A percentile compares a stretch with the other conserved stretches of the same genome.
Conservation (phyloP, 1,140 invertebrate genomes). For the Pseudoatta argentina region DNA sequence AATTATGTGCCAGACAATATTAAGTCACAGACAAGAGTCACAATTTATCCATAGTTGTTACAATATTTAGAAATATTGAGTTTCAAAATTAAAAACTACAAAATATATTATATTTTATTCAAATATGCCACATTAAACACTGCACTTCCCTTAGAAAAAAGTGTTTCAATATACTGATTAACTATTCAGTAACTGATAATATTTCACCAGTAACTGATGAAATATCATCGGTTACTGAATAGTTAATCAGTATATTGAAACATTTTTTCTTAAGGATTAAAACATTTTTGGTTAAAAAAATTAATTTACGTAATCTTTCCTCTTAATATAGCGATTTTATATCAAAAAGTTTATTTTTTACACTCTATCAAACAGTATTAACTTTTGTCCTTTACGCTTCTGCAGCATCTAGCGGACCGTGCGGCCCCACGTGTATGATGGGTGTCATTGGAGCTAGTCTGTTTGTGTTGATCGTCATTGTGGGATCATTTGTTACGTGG, state of each 20-base stretch:
- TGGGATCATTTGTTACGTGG: conserved; percentile 80
- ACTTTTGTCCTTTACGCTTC: conserved; percentile 19
- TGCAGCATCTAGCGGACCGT: conserved; percentile 74
- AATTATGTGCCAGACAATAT: neutral
- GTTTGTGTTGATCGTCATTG: conserved; percentile 80
- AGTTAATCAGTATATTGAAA: too few species aligned
- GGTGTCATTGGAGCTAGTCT: conserved; percentile 80
- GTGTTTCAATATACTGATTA: too few species aligned
- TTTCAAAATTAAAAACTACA: neutral
- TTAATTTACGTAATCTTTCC: neutral
- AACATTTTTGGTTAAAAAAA: neutral
- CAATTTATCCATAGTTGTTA: neutral
- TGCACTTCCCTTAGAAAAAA: neutral
- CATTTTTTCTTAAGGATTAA: neutral
- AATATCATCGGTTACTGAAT: too few species aligned
- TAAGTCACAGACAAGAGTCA: neutral
- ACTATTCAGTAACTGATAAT: too few species aligned
- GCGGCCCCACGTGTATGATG: conserved; percentile 82
- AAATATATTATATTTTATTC: neutral
- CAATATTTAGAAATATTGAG: neutral
- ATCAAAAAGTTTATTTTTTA: neutral
- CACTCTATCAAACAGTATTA: neutral
- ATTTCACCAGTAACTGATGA: too few species aligned
- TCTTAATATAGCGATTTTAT: conserved; percentile 3
- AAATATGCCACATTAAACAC: neutral